A percentile compares a stretch with the other conserved stretches of the same genome.
Conservation (phyloP, 2,113 vertebrate species). For the Alethe castanea region DNA sequence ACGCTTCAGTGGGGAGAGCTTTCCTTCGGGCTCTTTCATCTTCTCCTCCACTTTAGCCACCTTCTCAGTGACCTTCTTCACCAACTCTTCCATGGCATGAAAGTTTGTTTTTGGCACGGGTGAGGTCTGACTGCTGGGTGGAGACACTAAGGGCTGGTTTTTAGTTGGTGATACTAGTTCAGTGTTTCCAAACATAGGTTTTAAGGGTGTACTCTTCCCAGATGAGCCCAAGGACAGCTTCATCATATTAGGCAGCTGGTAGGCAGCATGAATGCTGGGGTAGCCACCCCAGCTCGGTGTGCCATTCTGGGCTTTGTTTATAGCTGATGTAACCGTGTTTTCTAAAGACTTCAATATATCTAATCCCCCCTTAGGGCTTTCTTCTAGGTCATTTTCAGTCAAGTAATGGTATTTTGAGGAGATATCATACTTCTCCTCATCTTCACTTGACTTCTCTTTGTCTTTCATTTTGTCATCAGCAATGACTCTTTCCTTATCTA, state of each 20-base stretch:
- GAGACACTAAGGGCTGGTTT: constrained; percentile 86
- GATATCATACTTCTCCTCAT: constrained; percentile 94
- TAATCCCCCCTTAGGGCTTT: constrained; percentile 94
- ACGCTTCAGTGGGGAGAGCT: constrained; percentile 82
- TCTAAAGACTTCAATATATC: constrained; percentile 98
- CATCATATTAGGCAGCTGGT: constrained; percentile 98
- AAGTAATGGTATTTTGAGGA: constrained; percentile 95
- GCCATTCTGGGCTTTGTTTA: constrained; percentile 98
- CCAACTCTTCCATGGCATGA: constrained; percentile 96
- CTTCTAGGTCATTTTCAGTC: constrained; percentile 94
- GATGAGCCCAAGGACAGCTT: constrained; percentile 91
- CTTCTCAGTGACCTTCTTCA: constrained; percentile 97
- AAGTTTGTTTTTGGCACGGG: constrained; percentile 95
- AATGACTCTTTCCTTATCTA: constrained; percentile 84
- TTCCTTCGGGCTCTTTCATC: constrained; percentile 85
- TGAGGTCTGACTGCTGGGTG: constrained; percentile 90
- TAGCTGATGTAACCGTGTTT: constrained; percentile 97
- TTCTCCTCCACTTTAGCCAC: constrained; percentile 97
- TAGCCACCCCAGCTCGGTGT: constrained; percentile 98
- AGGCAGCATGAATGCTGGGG: constrained; percentile 97
- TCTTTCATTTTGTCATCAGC: constrained; percentile 85
- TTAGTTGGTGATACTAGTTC: constrained; percentile 89
- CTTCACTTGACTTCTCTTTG: constrained; percentile 80
- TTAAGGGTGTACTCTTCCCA: constrained; percentile 85
- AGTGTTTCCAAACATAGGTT: constrained; percentile 85